phyloP scores from a whole-genome alignment of 2,888 invertebrate species.

The Nomada lathburiana region DNA sequence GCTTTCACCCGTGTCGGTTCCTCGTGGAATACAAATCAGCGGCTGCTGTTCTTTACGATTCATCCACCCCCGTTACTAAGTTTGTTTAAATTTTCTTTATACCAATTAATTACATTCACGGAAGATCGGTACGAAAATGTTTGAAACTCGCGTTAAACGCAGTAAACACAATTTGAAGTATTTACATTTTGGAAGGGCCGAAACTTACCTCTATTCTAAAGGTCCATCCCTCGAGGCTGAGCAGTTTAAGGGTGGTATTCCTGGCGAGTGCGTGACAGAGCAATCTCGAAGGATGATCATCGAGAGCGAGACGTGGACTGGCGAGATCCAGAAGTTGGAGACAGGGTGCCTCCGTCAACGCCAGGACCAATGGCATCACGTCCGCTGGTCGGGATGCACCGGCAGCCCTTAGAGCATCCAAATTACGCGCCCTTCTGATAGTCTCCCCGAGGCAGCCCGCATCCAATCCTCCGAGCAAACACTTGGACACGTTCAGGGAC shows the following conservation, averaged over 20 bases:
- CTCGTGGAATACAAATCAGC: conserved; percentile 17
- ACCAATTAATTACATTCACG: too few relatives aligned
- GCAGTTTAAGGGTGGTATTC: conserved; percentile 84
- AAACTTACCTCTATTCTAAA: conserved; percentile 86
- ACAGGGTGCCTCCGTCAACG: conserved; percentile 85
- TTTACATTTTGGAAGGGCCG: too few relatives aligned
- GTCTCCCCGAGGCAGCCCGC: conserved; percentile 86
- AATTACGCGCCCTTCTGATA: conserved; percentile 85
- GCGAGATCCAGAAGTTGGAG: conserved; percentile 86
- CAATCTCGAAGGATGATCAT: conserved; percentile 85
- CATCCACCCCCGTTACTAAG: neutral
- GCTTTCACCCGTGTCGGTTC: neutral
- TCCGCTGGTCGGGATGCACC: conserved; percentile 86
- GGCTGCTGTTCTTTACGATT: neutral
- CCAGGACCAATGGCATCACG: conserved; percentile 86
- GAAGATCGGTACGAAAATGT: too few relatives aligned
- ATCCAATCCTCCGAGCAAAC: conserved; percentile 86
- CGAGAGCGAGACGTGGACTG: conserved; percentile 85
- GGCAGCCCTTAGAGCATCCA: conserved; percentile 86
- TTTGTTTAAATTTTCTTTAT: neutral
- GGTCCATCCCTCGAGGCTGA: conserved; percentile 86
- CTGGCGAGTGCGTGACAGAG: conserved; percentile 85
- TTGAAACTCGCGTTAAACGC: too few relatives aligned
- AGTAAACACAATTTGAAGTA: too few relatives aligned
- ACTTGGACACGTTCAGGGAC: conserved; percentile 86